phyloP scores from a whole-genome alignment of 2,113 vertebrate species.

The Ammodytes marinus region DNA sequence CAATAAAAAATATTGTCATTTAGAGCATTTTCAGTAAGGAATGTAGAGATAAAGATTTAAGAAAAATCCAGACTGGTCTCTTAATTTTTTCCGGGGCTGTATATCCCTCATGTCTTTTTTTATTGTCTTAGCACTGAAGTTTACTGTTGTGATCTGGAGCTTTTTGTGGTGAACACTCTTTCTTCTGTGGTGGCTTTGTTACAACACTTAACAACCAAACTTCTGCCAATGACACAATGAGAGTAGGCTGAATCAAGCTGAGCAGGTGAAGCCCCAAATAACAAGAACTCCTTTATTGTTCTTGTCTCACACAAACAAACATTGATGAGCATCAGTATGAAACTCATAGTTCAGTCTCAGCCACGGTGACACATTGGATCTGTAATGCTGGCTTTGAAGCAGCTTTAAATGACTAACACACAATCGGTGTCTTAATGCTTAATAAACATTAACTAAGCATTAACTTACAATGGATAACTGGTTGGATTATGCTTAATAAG shows the following conservation, averaged over 20 bases:
- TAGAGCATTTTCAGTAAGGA: too few relatives aligned
- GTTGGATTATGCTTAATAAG: too few relatives aligned
- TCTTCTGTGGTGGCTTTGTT: constrained; percentile 10
- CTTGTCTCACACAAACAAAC: not conserved
- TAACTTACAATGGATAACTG: too few relatives aligned
- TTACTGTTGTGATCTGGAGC: constrained; percentile 20
- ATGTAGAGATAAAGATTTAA: too few relatives aligned
- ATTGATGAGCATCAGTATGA: not conserved
- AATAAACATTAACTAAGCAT: too few relatives aligned
- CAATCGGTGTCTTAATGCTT: too few relatives aligned
- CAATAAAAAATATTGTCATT: too few relatives aligned
- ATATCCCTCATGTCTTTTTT: not conserved
- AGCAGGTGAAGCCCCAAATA: not conserved
- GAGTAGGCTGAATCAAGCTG: constrained; percentile 8
- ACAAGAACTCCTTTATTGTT: not conserved
- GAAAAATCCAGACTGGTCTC: too few relatives aligned
- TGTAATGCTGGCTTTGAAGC: constrained; percentile 30
- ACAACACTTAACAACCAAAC: constrained; percentile 39
- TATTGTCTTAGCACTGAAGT: constrained; percentile 24
- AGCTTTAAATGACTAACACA: not conserved
- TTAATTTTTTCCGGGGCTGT: too few relatives aligned
- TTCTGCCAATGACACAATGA: not conserved
- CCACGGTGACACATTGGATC: constrained; percentile 37
- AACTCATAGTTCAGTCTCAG: constrained; percentile 19
- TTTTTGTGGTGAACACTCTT: not conserved